Evolutionary conservation across 2,113 vertebrate species (phyloP), one percentile per base, ranked within the genome.

Genomic region (Saguinus midas): DNA sequence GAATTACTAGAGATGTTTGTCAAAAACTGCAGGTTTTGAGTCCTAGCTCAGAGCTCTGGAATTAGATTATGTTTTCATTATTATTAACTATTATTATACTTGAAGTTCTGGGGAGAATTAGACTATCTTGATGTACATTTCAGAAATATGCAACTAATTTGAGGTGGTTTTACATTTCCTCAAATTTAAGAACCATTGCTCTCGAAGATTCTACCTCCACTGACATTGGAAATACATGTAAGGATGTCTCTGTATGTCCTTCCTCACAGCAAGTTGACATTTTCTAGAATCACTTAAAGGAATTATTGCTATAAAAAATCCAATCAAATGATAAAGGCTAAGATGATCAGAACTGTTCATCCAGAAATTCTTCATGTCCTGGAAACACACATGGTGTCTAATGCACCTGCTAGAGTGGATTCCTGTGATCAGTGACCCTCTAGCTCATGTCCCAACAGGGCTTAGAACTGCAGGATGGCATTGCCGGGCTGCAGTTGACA

Each of bases 321-420:
- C 29, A 57, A 25, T 12, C 25, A 3, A 37, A n/a, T 3, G 9
- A 58, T 16, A 64, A 64, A 13, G 45, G 25, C n/a, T 18, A 17
- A 18, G 20, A 29, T 32, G 79, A n/a, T 50, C 29, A 12, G 43
- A 80, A 48, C 9, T 9, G 8, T 57, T 45, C n/a, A 8, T 23
- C 9, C 21, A 0, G 9, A 64, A 6, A n/a, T 25, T 37, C 52
- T 29, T 29, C 9, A 27, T 0, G 2, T 16, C 29, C 58, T 14
- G 1, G 58, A 48, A 35, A 35, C 11, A 0, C 29, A 10, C 45
- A 0, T 0, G 1, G 9, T 4, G 18, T 35, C 6, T 1, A 1
- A n/a, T 7, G 10, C 27, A 6, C 48, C 40, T 14, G 27, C 11
- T 1, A 0, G 6, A 11, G 64, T 0, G 2, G 66, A 1, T 29